Base-by-base conservation (phyloP, 2,113 vertebrate genomes). In the Cyprinodon variegatus region DNA sequence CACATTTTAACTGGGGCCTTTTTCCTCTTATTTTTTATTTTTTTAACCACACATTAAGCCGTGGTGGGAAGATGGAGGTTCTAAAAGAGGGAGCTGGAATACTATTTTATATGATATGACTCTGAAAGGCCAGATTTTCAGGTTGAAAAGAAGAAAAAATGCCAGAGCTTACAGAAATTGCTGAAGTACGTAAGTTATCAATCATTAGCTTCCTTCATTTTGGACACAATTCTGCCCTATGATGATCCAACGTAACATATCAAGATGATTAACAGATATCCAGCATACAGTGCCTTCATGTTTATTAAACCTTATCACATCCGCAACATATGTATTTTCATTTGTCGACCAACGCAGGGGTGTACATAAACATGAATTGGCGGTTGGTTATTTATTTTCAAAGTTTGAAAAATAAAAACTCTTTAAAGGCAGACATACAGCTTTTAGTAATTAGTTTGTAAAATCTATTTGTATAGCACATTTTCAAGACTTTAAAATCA, bases 221-320 rank as follows among this genome's bases (percentile, higher is more conserved):
- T 77, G 71, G 86, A 89, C 88, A 87, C 72, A 77, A 88, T 82
- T 74, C 74, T 73, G 65, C 72, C 0, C 70, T 74, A 60, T 69
- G 77, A 82, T 36, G 17, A 64, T 77, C 86, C 82, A 86, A 2
- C 1, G 1, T 29, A 29, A 29, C 86, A 61, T 37, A 9, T 41
- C 43, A 69, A 14, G 57, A 64, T 38, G 72, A 68, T 74, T 63
- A 40, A 61, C 57, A 61, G 53, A 72, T 72, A 59, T 66, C 45
- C 10, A 2, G 69, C 48, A 84, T 68, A 29, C 50, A 9, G 17
- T 57, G 50, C 50, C 50, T 41, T 41, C 41, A 41, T 41, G 9
- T 41, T 20, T 20, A 15, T 57, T n/a, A 57, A 20, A n/a, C 7
- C n/a, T 57, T n/a, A 3, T 57, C 17, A 57, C 20, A 57, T n/a